Conservation (phyloP, 2,113 vertebrate genomes). For the Salvelinus sp. region DNA sequence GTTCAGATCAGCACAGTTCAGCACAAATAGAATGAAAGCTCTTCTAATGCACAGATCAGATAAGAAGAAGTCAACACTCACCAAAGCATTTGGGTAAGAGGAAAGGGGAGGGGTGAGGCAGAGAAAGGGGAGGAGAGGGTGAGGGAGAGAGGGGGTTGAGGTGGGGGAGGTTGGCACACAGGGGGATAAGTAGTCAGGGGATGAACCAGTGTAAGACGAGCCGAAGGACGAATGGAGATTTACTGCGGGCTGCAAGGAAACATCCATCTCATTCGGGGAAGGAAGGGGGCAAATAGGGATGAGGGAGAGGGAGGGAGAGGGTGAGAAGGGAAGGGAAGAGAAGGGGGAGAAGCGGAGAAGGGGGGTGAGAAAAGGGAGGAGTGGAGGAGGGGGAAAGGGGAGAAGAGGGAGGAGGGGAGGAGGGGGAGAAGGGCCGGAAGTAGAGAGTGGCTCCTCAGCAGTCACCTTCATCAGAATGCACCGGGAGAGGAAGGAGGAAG, state of each 20-base stretch:
- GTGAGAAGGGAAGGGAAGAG: neutral
- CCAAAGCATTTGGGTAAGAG: neutral
- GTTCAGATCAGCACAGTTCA: neutral
- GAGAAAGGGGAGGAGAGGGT: neutral
- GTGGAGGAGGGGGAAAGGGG: neutral
- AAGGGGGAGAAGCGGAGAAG: neutral
- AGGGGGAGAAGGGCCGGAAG: neutral
- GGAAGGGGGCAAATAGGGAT: neutral
- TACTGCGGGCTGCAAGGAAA: constrained; percentile 16
- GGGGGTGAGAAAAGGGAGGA: neutral
- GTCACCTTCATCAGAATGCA: constrained; percentile 27
- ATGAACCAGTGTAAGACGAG: constrained; percentile 22
- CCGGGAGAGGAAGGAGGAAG: neutral
- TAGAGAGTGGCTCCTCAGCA: neutral
- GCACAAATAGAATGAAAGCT: neutral
- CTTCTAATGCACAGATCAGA: neutral
- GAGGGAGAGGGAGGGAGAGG: neutral
- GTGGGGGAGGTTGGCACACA: neutral
- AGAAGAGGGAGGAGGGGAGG: neutral
- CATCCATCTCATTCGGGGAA: constrained; percentile 1
- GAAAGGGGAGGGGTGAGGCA: neutral
- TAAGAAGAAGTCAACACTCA: neutral
- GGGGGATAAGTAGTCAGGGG: constrained; percentile 17
- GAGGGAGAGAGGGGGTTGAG: constrained; percentile 11
- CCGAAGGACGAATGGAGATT: constrained; percentile 19